Base-by-base conservation (phyloP, 2,797 vertebrate genomes). In the Cetoscarus ocellatus region DNA sequence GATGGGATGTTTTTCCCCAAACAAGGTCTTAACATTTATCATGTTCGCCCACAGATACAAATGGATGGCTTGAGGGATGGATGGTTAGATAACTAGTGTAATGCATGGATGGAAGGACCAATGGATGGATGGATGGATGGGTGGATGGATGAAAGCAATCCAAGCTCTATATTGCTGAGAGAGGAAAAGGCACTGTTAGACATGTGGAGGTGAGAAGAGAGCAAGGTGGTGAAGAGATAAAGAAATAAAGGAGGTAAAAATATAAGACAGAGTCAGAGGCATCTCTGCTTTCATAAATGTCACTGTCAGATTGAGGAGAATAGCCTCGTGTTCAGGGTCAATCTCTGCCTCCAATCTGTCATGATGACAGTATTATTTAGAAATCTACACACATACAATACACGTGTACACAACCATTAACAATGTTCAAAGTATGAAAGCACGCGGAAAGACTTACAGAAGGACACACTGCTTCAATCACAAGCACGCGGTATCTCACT, bases 21-120 rank as follows among this genome's bases (percentile, higher is more conserved):
- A 90, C 91, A 90, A 92, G 91, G 91, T 93, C 88, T 86, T 81
- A 85, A 83, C 91, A 93, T 92, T 91, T 83, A 92, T 93, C 91
- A 92, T 78, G 82, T 75, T 73, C 73, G 71, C 73, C 78, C 83
- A 78, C 68, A 79, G 82, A 83, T 83, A 84, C 61, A 80, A 85
- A 90, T 77, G 80, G 83, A 82, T 73, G 82, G 64, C 77, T 86
- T 70, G 77, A 76, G 83, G 84, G 84, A 80, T 12, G 82, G 81
- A 75, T 84, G 86, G 84, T 73, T 80, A 83, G 86, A 87, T 75
- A 79, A 84, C 83, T 53, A 68, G 68, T 80, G 64, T 79, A 83
- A 81, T 83, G 77, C 74, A 75, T 73, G 79, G 68, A 75, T 79
- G 83, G 78, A 54, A 18, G 55, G 36, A 18, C 35, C 44, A 10